Conservation (phyloP, 2,888 invertebrate species). For the Cosmia pyralina region DNA sequence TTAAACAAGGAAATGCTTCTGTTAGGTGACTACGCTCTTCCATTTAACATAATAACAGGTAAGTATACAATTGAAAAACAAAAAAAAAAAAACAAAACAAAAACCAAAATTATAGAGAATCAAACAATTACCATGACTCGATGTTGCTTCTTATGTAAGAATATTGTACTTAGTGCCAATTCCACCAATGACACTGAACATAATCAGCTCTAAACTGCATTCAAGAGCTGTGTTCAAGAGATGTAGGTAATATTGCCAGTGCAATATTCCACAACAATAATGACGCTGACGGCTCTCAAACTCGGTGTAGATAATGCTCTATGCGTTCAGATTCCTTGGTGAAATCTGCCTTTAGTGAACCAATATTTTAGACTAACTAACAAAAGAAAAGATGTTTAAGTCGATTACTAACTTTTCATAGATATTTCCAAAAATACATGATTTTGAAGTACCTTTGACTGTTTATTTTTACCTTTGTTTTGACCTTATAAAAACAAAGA, state of each 20-base stretch:
- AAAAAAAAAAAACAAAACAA: no score
- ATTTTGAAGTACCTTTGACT: no score
- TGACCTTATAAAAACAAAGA: slow-evolving; percentile 3
- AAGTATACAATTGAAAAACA: no score
- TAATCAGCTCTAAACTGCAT: neutral
- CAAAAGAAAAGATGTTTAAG: neutral
- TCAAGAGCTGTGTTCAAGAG: no score
- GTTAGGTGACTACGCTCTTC: no score
- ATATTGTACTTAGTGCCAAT: neutral
- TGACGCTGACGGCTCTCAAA: neutral
- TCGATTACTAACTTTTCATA: neutral
- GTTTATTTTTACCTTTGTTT: neutral
- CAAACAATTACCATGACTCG: neutral
- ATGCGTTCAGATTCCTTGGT: neutral
- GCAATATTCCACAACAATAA: neutral
- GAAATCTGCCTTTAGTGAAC: neutral
- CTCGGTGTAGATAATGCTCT: neutral
- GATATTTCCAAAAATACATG: neutral
- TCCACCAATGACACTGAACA: neutral
- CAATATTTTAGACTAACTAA: neutral
- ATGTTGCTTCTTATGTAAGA: neutral
- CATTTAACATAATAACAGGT: no score
- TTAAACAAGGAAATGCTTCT: no score
- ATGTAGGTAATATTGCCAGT: no score
- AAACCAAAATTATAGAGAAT: neutral